Evolutionary conservation across 2,113 vertebrate genomes (phyloP), one percentile per base, ranked within the genome.

Genomic region (Carettochelys insculpta): DNA sequence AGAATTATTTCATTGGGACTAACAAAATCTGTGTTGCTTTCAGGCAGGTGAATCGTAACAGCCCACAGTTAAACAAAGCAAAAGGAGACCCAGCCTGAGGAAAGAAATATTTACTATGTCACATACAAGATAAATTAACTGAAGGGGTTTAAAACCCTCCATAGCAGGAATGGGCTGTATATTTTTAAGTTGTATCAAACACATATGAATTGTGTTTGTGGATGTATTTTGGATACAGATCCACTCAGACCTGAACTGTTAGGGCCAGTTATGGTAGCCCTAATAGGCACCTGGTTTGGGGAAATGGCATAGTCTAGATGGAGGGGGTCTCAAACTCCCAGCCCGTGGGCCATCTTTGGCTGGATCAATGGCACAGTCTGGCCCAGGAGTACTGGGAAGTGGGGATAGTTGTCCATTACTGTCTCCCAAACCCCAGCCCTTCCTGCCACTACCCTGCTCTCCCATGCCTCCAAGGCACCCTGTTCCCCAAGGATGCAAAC

Each of bases 271-370:
- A 13, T 13, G 1, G 2, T 48, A n/a, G 48, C 9, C 48, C 5
- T 1, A 1, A 0, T 0, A 3, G 20, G 48, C 3, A 27, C 27
- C 10, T 47, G 0, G 17, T 65, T 22, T 0, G 1, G 12, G 27
- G n/a, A 43, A n/a, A 65, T 58, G 3, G 9, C 2, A 34, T 8
- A 41, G 48, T 81, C 1, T 29, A 25, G 43, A 8, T 29, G 1
- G n/a, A n/a, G n/a, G n/a, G n/a, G n/a, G n/a, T n/a, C n/a, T n/a
- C n/a, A n/a, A n/a, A n/a, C n/a, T n/a, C n/a, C n/a, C n/a, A n/a
- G n/a, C n/a, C n/a, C n/a, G n/a, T n/a, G n/a, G n/a, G n/a, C n/a
- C n/a, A n/a, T n/a, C n/a, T n/a, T n/a, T n/a, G n/a, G n/a, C n/a
- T n/a, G n/a, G n/a, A n/a, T n/a, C n/a, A n/a, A n/a, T n/a, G n/a